Percentiles rank a stretch among this genome's conserved stretches.
phyloP scores from a whole-genome alignment of 1,140 invertebrate genomes.

The Heliconius hewitsoni region DNA sequence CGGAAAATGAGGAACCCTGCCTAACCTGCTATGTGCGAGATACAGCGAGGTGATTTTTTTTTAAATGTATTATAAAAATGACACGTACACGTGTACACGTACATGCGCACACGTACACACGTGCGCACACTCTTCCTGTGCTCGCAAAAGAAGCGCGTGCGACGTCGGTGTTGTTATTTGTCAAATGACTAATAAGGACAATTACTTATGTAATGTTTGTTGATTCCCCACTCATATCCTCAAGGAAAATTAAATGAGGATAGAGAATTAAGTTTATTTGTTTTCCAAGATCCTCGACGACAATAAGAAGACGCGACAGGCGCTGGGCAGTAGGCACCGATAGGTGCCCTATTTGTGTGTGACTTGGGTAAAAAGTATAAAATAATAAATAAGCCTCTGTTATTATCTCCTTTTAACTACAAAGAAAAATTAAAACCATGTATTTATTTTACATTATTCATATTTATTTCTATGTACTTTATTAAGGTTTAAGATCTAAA shows the following conservation, averaged over 20 bases:
- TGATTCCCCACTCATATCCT: not conserved
- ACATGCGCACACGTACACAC: not conserved
- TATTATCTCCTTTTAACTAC: too few relatives aligned
- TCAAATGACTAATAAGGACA: not conserved
- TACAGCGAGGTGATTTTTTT: too few relatives aligned
- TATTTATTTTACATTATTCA: too few relatives aligned
- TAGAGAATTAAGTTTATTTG: not conserved
- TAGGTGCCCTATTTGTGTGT: too few relatives aligned
- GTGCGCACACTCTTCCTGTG: not conserved
- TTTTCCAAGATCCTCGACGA: not conserved
- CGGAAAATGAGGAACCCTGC: too few relatives aligned
- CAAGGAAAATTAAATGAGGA: constrained; percentile 9
- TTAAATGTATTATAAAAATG: not conserved
- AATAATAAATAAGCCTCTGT: too few relatives aligned
- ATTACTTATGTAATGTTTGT: constrained; percentile 8
- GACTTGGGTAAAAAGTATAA: too few relatives aligned
- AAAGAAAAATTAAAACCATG: too few relatives aligned
- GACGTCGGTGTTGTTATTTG: not conserved
- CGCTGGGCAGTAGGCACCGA: not conserved
- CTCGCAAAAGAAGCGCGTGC: not conserved
- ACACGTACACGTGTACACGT: not conserved
- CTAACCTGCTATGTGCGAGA: too few relatives aligned
- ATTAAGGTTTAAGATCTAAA: too few relatives aligned
- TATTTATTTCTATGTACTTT: too few relatives aligned
- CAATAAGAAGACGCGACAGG: not conserved